A percentile compares a stretch with the other conserved stretches of the same genome.
Evolutionary conservation across 2,797 vertebrate species (phyloP).

Genomic region (Danio aesculapii): DNA sequence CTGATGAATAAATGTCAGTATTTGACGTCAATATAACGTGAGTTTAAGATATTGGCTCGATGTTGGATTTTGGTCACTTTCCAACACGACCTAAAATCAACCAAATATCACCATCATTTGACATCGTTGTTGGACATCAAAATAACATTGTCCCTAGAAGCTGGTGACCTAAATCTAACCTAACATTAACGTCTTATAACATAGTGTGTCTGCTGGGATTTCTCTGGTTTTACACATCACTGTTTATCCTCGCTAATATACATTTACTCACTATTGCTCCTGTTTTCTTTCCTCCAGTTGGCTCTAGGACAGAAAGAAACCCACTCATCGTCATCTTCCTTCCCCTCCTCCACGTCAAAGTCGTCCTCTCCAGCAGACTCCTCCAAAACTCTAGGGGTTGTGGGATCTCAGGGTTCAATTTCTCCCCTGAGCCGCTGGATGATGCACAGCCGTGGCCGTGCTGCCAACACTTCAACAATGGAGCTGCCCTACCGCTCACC

Average conservation of each 20-base stretch:
- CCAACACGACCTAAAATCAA: too few relatives aligned
- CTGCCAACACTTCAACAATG: conserved; percentile 83
- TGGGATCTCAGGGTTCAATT: conserved; percentile 75
- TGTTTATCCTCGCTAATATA: conserved; percentile 43
- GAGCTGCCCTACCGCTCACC: conserved; percentile 87
- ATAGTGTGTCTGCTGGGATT: not conserved
- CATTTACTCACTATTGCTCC: conserved; percentile 8
- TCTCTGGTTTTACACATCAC: conserved; percentile 8
- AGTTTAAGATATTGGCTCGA: too few relatives aligned
- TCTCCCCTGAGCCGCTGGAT: conserved; percentile 84
- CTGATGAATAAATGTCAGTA: too few relatives aligned
- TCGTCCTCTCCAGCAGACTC: conserved; percentile 72
- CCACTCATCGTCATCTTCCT: conserved; percentile 73
- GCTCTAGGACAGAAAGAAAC: conserved; percentile 85
- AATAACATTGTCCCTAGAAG: too few relatives aligned
- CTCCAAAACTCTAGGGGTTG: conserved; percentile 77
- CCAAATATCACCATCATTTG: too few relatives aligned
- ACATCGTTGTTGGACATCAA: too few relatives aligned
- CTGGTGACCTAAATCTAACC: not conserved
- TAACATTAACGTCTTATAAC: not conserved
- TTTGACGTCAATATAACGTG: too few relatives aligned
- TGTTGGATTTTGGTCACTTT: too few relatives aligned
- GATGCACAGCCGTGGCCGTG: conserved; percentile 79
- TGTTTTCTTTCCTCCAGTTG: conserved; percentile 75
- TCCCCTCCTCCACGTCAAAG: conserved; percentile 71